Base-by-base conservation (phyloP, 1,140 invertebrate genomes). In the Babylonia areolata region DNA sequence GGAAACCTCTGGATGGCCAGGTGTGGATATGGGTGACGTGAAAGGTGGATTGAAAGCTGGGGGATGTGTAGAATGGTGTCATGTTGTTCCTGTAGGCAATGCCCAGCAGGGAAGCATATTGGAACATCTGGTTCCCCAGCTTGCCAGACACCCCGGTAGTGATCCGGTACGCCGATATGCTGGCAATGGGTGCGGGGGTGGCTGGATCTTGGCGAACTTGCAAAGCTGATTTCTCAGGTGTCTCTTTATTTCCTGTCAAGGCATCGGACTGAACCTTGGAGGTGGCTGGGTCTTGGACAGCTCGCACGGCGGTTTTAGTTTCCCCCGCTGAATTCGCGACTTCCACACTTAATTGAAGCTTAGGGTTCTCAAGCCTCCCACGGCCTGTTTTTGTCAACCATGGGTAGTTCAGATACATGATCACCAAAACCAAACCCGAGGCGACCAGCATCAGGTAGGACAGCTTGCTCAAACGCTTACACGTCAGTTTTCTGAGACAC, bases 91-190 rank as follows among this genome's bases (percentile, higher is more conserved):
- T 64, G 12, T 83, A 58, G 33, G 88, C 88, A 5, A 88, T 85
- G 31, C 90, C 90, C 20, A 89, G 79, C 0, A 91, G 73, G 0
- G 89, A 86, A 23, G 88, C 86, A 84, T 90, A 91, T 81, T 90
- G 85, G 87, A 91, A 91, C 88, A 91, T 88, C 31, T 87, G 81
- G 86, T 91, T 91, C 15, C 90, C 90, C 82, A 88, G 81, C 40
- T 86, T 81, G 0, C 90, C 90, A 79, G 81, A 84, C 42, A 86
- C 85, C 0, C 84, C 71, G 5, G 87, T 42, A 1, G 35, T 40
- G 33, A 77, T 31, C 75, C 6, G 20, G 17, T 17, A 40, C 12
- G 35, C 9, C 33, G 15, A 2, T 5, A 37, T 40, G 37, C 75
- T 17, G 75, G 40, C 40, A 15, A 6, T 3, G 37, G 75, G 12